Evolutionary conservation across 2,888 invertebrate species (phyloP), one percentile per base, ranked within the genome.

Genomic region (Craniophora ligustri): DNA sequence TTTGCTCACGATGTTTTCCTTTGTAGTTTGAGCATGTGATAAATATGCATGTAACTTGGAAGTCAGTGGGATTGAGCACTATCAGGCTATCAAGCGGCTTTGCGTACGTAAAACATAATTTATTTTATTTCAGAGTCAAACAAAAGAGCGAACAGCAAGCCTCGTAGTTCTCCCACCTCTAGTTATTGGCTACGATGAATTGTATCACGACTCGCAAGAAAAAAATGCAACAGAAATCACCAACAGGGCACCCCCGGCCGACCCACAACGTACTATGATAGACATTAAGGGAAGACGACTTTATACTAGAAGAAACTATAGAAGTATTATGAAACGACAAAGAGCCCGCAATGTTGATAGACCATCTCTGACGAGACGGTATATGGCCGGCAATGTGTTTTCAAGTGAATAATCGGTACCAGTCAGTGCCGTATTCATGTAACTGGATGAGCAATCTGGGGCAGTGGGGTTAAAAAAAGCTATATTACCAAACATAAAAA

Each of bases 151-250:
- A 0, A 70, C 67, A 50, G 91, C 91, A 0, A 84, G 83, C 23
- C 72, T 91, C 0, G 78, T 91, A 4, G 82, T 91, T 0, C 66
- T 91, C 2, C 90, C 91, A 0, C 91, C 91, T 0, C 62, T 91
- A 1, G 79, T 91, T 0, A 40, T 91, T 5, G 90, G 89, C 0
- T 90, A 90, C 50, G 88, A 90, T 13, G 91, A 91, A 16, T 61
- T 90, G 0, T 83, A 86, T 28, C 66, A 76, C 1, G 74, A 78
- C 10, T 60, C 45, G 0, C 8, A 0, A 5, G 62, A 67, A 8
- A 3, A 35, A 0, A 19, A 26, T n/a, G n/a, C 5, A 10, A 26
- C 21, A 14, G 26, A 18, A 26, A n/a, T 13, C 0, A n/a, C 26
- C 26, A 10, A 26, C n/a, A 26, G 5, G 5, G n/a, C 26, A n/a